Conservation (phyloP, 2,113 vertebrate species). For the Brachypodius melanocephalos region DNA sequence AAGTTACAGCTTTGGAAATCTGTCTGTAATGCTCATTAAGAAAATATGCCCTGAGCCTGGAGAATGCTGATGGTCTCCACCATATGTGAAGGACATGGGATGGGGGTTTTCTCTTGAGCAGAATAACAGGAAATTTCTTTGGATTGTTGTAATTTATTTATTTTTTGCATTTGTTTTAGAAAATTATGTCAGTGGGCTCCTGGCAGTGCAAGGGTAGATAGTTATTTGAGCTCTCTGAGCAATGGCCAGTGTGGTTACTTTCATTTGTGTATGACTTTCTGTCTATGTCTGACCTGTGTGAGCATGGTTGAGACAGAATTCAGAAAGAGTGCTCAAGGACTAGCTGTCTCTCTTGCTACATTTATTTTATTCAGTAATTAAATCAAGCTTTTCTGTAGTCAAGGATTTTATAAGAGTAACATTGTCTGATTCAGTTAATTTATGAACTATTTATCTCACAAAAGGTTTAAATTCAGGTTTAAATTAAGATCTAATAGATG, state of each 20-base stretch:
- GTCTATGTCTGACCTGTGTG: not conserved
- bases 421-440: not conserved
- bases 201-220: not conserved
- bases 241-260: not conserved
- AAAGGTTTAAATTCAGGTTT: not conserved
- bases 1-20: conserved; percentile 4
- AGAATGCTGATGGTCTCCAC: not conserved
- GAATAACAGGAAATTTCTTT: conserved; percentile 15
- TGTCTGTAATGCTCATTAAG: conserved; percentile 14
- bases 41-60: not conserved
- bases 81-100: not conserved
- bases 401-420: not conserved
- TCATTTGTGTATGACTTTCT: not conserved
- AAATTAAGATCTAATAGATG: not conserved
- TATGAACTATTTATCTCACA: not conserved
- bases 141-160: not conserved
- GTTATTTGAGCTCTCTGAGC: not conserved
- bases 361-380: not conserved
- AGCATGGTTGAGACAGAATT: not conserved
- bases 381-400: not conserved
- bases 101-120: not conserved
- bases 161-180: not conserved
- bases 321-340: not conserved
- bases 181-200: not conserved
- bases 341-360: not conserved